Base-by-base conservation (phyloP, 2,113 vertebrate species). In the Trinectes maculatus region DNA sequence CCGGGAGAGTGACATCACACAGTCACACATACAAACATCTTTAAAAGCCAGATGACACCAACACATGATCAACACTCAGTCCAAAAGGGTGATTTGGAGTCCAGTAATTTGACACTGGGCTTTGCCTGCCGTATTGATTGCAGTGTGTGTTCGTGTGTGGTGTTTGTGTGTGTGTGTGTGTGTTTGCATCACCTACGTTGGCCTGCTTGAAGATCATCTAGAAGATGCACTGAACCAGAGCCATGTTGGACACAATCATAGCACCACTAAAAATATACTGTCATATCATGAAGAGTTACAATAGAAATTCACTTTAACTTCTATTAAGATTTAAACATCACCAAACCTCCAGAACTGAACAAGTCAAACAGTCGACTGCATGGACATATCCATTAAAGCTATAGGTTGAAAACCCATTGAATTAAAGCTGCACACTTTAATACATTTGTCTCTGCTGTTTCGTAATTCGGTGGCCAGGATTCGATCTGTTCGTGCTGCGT, bases 1-100 rank as follows among this genome's bases (percentile, higher is more conserved):
- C 51, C 25, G 37, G 69, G 26, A 66, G 5, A 22, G 56, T 84
- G 79, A 74, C 77, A 70, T 84, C 79, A 70, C 74, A 53, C 59
- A 49, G 52, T 51, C 36, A 69, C 66, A 56, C 28, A 28, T 21
- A 33, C 12, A 22, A 24, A 25, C 43, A 47, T 55, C 33, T 62
- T 34, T 47, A 54, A 2, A 47, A 46, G 55, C 73, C 70, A 49
- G 18, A 42, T 36, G 47, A 74, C 29, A n/a, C 8, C 16, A 19
- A 36, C 37, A 52, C 69, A 61, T 12, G 4, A 36, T 52, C 64
- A 69, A 18, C 72, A 51, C 62, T 34, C 40, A 31, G 19, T 64
- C 29, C 68, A 49, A 49, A 29, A 36, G 51, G 18, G 11, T 57
- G 13, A 43, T 12, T 11, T 24, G 53, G 15, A 42, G 16, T 26